phyloP scores from a whole-genome alignment of 2,888 invertebrate species.

The Trilocha varians region DNA sequence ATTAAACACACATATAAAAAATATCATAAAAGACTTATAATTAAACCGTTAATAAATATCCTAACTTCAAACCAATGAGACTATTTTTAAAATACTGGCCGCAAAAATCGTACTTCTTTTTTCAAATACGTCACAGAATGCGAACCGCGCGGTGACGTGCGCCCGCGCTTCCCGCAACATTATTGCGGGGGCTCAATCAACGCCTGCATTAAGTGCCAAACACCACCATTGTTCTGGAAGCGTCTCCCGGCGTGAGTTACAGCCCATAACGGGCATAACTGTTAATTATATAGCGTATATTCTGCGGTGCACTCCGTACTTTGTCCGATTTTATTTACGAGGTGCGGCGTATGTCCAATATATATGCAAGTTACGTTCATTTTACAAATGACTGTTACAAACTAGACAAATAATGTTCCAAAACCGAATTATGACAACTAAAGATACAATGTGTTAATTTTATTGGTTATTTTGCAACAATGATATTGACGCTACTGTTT shows the following conservation, averaged over 20 bases:
- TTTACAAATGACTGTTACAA: background rate
- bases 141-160: constrained; percentile 15
- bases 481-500: too few species aligned
- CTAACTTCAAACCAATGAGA: background rate
- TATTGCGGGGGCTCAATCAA: constrained; percentile 44
- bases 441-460: too few species aligned
- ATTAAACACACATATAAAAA: too few species aligned
- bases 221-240: constrained; percentile 54
- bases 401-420: too few species aligned
- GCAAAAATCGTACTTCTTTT: background rate
- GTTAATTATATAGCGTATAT: constrained; percentile 59
- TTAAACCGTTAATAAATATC: background rate
- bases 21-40: too few species aligned
- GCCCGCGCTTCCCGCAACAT: constrained; percentile 27
- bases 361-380: background rate
- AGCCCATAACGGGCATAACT: constrained; percentile 56
- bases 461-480: too few species aligned
- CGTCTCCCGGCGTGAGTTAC: constrained; percentile 45
- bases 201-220: constrained; percentile 53
- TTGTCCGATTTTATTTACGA: constrained; percentile 49
- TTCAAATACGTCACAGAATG: background rate
- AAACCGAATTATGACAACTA: too few species aligned
- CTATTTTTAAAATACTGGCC: background rate
- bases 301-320: constrained; percentile 44
- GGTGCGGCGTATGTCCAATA: constrained; percentile 29